These are phyloP conservation scores for Percopsis omiscomaycus DNA, from an alignment of 2,797 vertebrate genomes.

Conservation along the genomic window DNA sequence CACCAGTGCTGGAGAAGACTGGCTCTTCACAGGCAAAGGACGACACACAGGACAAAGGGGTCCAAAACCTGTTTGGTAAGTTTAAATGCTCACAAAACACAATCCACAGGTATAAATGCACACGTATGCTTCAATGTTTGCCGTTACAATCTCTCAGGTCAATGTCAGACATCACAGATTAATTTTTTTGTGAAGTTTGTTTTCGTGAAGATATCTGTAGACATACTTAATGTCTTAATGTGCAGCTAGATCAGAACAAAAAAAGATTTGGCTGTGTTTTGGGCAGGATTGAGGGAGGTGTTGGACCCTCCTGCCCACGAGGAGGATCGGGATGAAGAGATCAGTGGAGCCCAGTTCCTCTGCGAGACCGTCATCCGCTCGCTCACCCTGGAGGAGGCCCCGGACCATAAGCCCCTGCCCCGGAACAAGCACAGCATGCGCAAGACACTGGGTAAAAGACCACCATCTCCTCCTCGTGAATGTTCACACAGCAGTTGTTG, in stretches of 20 bases:
- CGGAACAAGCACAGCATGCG: slow-evolving; percentile 60
- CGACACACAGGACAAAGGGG: slow-evolving; percentile 76
- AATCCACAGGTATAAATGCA: background rate
- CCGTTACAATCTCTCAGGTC: background rate
- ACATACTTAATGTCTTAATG: too few species aligned
- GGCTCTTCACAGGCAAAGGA: slow-evolving; percentile 78
- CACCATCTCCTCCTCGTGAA: too few species aligned
- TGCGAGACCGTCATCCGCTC: slow-evolving; percentile 97
- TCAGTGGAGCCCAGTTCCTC: slow-evolving; percentile 97
- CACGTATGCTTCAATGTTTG: background rate
- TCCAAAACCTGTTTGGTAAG: slow-evolving; percentile 84
- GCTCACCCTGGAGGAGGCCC: slow-evolving; percentile 92
- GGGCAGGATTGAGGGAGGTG: slow-evolving; percentile 68
- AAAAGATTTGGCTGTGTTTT: slow-evolving; percentile 1
- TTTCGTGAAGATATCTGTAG: too few species aligned
- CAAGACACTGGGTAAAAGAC: slow-evolving; percentile 76
- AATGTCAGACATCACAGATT: too few species aligned
- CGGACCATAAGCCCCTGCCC: slow-evolving; percentile 87
- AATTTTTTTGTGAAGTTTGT: too few species aligned
- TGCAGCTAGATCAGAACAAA: too few species aligned
- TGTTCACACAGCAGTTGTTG: too few species aligned
- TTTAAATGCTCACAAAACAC: background rate
- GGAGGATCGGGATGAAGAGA: slow-evolving; percentile 89
- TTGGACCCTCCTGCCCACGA: slow-evolving; percentile 73
- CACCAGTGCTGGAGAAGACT: slow-evolving; percentile 80